Evolutionary conservation across 1,140 invertebrate genomes (phyloP).

Genomic region (Heliothis virescens): DNA sequence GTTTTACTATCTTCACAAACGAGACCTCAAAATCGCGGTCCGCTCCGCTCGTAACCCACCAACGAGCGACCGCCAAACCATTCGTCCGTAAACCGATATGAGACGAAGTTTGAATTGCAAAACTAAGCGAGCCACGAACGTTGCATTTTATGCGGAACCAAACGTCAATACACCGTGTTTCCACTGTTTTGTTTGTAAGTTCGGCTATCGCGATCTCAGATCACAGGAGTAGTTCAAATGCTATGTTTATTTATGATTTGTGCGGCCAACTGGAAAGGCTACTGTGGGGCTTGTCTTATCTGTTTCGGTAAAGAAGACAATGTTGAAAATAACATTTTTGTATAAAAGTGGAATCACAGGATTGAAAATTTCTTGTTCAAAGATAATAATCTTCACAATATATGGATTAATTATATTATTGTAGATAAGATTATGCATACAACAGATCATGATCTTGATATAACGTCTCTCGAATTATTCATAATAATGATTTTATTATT

Average conservation of each 20-base stretch:
- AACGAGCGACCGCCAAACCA: conserved; percentile 57
- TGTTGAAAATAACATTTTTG: too few species aligned
- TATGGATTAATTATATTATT: not conserved
- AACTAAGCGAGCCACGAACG: conserved; percentile 64
- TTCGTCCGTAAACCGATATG: conserved; percentile 80
- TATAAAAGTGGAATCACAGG: too few species aligned
- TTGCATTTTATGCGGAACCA: conserved; percentile 56
- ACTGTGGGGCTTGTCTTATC: not conserved
- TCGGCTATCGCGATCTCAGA: conserved; percentile 9
- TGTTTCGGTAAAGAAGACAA: too few species aligned
- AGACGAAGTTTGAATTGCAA: conserved; percentile 79
- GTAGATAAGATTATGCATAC: not conserved
- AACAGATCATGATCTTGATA: not conserved
- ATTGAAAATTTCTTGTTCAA: too few species aligned
- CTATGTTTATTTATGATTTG: conserved; percentile 14
- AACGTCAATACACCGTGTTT: conserved; percentile 40
- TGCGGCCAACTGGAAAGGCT: not conserved
- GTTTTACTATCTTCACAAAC: too few species aligned
- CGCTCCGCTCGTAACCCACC: not conserved
- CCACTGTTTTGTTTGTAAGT: conserved; percentile 42
- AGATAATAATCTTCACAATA: too few species aligned
- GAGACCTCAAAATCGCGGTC: not conserved
- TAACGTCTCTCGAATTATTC: not conserved
- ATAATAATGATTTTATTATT: conserved; percentile 5
- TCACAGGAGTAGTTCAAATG: conserved; percentile 4